Base-by-base conservation (phyloP, 2,797 vertebrate genomes). In the Notolepis coatsorum region DNA sequence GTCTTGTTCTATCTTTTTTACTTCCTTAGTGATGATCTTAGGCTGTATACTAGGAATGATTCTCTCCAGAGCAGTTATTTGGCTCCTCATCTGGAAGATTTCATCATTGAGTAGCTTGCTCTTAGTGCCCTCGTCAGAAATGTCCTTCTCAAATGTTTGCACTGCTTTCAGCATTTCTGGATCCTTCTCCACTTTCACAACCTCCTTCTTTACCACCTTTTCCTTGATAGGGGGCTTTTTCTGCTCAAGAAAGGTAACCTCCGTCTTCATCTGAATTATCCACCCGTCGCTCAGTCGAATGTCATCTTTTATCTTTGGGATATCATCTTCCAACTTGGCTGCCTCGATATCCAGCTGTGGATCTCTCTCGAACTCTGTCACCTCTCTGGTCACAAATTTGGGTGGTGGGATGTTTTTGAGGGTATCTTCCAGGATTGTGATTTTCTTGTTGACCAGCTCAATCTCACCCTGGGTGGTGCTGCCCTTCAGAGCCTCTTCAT, bases 301-400 rank as follows among this genome's bases (percentile, higher is more conserved):
- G 68, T 95, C 92, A 24, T 92, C 84, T 35, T 52, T 89, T 24
- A 96, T 70, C 7, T 50, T 90, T 8, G 46, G 77, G 68, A 97
- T 94, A 69, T 97, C 94, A 2, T 91, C 81, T 45, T 77, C 91
- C 7, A 97, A 77, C 59, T 84, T 93, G 20, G 68, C 71, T 1
- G 93, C 95, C 58, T 98, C 93, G 4, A 84, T 58, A 3, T 96
- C 96, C 67, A 99, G 79, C 68, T 90, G 87, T n/a, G 96, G 94
- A 78, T 98, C 96, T 85, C 78, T 95, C 87, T 99, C 96, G 50
- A 95, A 94, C 71, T 96, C 94, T 5, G 96, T 99, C 77, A 99
- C 93, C 80, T 98, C 98, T 88, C 95, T 98, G 51, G 95, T 98
- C 67, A 97, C 89, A 38, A 98, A 88, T 70, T 96, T 96, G 27